phyloP scores from a whole-genome alignment of 2,888 invertebrate genomes.

The Saturnia japonica region DNA sequence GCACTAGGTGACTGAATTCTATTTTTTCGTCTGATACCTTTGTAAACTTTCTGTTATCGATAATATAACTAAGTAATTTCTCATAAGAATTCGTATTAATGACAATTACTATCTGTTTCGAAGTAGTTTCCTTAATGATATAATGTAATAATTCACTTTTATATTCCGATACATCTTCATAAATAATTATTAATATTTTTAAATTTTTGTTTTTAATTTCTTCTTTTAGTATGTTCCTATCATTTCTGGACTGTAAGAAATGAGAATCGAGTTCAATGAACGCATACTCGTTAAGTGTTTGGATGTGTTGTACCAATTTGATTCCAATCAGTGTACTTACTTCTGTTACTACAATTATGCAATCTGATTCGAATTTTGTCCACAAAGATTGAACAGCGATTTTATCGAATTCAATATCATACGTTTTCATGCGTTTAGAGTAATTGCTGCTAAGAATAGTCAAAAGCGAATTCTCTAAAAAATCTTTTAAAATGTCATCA shows the following conservation, averaged over 20 bases:
- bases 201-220: not conserved
- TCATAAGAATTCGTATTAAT: not conserved
- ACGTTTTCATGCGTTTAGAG: not conserved
- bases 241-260: not conserved
- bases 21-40: not conserved
- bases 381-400: not conserved
- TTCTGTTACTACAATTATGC: not conserved
- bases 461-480: not conserved
- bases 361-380: not conserved
- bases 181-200: not conserved
- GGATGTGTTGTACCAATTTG: not conserved
- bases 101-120: not conserved
- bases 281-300: not conserved
- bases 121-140: not conserved
- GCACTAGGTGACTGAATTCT: not conserved
- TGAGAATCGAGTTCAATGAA: slow-evolving; percentile 7
- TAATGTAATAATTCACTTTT: not conserved
- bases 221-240: not conserved
- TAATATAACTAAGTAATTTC: not conserved
- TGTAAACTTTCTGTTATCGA: not conserved
- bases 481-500: not conserved
- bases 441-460: not conserved
- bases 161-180: slow-evolving; percentile 1
- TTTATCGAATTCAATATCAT: slow-evolving; percentile 1
- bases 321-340: not conserved